A percentile compares a stretch with the other conserved stretches of the same genome.
Evolutionary conservation across 2,797 vertebrate genomes (phyloP).

Genomic region (Picus viridis): DNA sequence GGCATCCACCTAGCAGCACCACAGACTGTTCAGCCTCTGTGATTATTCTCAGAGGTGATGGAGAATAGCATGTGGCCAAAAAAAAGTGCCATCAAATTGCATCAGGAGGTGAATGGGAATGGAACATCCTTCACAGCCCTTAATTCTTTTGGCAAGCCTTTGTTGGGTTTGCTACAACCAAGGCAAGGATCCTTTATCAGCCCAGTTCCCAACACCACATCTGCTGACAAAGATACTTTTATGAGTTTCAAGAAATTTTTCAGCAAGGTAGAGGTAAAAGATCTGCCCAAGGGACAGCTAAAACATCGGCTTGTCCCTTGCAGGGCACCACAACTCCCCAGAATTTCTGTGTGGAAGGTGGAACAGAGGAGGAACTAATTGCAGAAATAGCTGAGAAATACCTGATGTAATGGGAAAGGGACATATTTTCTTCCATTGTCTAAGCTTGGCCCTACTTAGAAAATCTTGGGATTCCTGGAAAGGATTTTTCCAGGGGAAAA

Average conservation of each 20-base stretch:
- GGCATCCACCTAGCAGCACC: slow-evolving; percentile 20
- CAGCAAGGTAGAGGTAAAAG: not conserved
- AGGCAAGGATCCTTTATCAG: not conserved
- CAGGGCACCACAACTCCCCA: not conserved
- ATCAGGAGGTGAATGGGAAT: not conserved
- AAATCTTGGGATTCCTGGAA: not conserved
- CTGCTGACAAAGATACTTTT: not conserved
- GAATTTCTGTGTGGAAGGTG: fast-evolving
- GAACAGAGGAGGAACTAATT: not conserved
- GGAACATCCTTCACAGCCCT: not conserved
- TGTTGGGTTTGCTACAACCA: not conserved
- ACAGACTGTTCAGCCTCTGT: not conserved
- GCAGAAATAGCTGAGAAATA: not conserved
- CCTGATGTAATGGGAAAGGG: not conserved
- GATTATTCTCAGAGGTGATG: slow-evolving; percentile 19
- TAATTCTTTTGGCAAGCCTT: not conserved
- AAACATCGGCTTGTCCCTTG: not conserved
- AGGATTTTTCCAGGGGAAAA: slow-evolving; percentile 49
- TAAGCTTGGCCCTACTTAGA: not conserved
- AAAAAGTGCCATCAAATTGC: not conserved
- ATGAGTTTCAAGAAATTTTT: not conserved
- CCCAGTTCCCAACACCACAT: no score
- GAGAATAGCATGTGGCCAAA: not conserved
- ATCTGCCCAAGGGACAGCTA: no score
- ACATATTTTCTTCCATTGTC: not conserved